Conservation (phyloP, 2,888 invertebrate species). For the Apodemia hepburni region DNA sequence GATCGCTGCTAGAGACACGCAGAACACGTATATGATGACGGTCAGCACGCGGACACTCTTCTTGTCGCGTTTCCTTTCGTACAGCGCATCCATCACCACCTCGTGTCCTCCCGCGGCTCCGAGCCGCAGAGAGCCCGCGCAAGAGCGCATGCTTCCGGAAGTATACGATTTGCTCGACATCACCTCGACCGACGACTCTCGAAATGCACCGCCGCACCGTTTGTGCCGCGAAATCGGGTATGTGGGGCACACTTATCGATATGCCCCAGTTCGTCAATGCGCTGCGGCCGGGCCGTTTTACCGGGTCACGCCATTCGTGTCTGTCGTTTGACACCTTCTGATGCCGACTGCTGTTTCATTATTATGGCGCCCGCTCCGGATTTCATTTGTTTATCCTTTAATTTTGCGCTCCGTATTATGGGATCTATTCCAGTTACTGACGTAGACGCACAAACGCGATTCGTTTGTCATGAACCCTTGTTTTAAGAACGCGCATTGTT, state of each 20-base stretch:
- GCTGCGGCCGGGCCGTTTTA: conserved; percentile 53
- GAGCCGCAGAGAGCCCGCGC: conserved; percentile 65
- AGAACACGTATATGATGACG: conserved; percentile 95
- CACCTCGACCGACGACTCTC: conserved; percentile 37
- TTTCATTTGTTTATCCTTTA: conserved; percentile 79
- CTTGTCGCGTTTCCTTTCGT: conserved; percentile 91
- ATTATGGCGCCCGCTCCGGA: conserved; percentile 63
- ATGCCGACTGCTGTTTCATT: conserved; percentile 72
- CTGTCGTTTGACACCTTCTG: conserved; percentile 72
- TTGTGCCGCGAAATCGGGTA: conserved; percentile 50
- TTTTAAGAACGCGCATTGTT: conserved; percentile 61
- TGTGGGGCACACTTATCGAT: conserved; percentile 74
- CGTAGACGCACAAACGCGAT: conserved; percentile 61
- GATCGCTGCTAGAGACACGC: conserved; percentile 96
- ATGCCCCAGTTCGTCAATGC: conserved; percentile 64
- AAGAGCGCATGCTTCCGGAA: conserved; percentile 77
- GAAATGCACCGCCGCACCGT: conserved; percentile 47
- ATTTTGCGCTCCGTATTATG: conserved; percentile 64
- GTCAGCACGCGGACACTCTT: conserved; percentile 95
- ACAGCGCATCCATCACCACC: conserved; percentile 86
- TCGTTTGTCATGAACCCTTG: conserved; percentile 58
- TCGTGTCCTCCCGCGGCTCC: conserved; percentile 70
- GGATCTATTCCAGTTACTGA: conserved; percentile 75
- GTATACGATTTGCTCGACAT: conserved; percentile 81
- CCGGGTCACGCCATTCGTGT: conserved; percentile 71